Evolutionary conservation across 2,113 vertebrate species (phyloP), one percentile per base, ranked within the genome.

Genomic region (Eptatretus burgeri): DNA sequence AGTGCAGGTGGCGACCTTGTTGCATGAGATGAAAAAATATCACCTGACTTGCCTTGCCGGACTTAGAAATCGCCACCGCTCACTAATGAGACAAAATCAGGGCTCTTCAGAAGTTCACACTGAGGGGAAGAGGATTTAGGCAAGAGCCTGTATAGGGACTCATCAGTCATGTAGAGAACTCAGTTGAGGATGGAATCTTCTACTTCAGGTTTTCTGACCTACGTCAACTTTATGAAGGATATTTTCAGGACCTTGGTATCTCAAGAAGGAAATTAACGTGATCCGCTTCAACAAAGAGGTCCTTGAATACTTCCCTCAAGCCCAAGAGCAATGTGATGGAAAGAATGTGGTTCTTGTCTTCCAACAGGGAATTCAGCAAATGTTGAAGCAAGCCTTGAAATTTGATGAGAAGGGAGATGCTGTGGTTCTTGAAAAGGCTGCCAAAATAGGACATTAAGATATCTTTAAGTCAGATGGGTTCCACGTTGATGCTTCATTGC

Each of bases 281-380:
- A 17, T 56, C 17, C 52, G 52, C 52, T 56, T 56, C 52, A 56
- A 56, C 14, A 17, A 56, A 17, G 14, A 56, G 52, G 52, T 56
- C 14, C 52, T 56, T 56, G 2, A 17, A 56, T 56, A 56, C 17
- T 56, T 14, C 52, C 52, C 14, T 56, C 52, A 56, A 56, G 52
- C 52, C 52, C 52, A 56, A 56, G 52, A 56, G 52, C 52, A 56
- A 2, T 56, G 52, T 56, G 52, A 56, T 56, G 52, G 52, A 56
- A 56, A 3, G 52, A 56, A 56, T 17, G 52, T 17, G 14, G 52
- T 56, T 56, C 52, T 56, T 56, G 52, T 56, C 17, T 56, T 56
- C 52, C 52, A 56, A 17, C 52, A 56, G 52, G 52, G 52, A 56
- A 56, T 56, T 14, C 52, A 56, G 52, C 52, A 56, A 56, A 56